phyloP scores from a whole-genome alignment of 2,113 vertebrate species.

The Platysteira castanea region DNA sequence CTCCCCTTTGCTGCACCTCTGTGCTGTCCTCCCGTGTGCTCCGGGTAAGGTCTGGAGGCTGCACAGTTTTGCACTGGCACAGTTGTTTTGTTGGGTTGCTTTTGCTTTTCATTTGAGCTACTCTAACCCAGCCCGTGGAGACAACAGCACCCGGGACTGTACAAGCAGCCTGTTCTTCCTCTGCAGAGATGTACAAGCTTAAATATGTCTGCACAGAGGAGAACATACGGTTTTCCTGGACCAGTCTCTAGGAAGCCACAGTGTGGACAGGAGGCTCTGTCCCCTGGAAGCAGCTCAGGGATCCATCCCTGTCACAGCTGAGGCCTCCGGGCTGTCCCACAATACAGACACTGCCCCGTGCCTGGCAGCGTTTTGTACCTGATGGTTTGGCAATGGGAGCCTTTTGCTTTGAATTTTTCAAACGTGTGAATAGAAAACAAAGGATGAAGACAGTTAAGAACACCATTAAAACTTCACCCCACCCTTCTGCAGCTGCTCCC shows the following conservation, averaged over 20 bases:
- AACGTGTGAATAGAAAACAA: background rate
- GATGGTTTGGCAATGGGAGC: background rate
- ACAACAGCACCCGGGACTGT: rapidly evolving
- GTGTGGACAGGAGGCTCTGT: background rate
- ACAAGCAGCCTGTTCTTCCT: background rate
- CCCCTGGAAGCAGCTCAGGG: background rate
- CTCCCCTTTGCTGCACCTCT: background rate
- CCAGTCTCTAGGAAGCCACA: background rate
- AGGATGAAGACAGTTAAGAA: background rate
- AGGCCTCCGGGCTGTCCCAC: background rate
- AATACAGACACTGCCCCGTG: background rate
- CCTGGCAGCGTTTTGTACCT: rapidly evolving
- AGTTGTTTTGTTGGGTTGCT: background rate
- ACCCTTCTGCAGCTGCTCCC: background rate
- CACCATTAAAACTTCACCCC: background rate
- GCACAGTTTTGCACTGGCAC: background rate
- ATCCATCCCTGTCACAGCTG: background rate
- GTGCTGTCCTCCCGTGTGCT: background rate
- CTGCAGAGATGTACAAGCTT: background rate
- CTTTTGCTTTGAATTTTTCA: background rate
- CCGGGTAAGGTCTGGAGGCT: rapidly evolving
- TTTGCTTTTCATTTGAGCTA: background rate
- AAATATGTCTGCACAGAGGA: background rate
- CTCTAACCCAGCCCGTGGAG: background rate
- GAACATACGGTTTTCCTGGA: rapidly evolving